Conservation (phyloP, 2,797 vertebrate genomes). For the Argentina silus region DNA sequence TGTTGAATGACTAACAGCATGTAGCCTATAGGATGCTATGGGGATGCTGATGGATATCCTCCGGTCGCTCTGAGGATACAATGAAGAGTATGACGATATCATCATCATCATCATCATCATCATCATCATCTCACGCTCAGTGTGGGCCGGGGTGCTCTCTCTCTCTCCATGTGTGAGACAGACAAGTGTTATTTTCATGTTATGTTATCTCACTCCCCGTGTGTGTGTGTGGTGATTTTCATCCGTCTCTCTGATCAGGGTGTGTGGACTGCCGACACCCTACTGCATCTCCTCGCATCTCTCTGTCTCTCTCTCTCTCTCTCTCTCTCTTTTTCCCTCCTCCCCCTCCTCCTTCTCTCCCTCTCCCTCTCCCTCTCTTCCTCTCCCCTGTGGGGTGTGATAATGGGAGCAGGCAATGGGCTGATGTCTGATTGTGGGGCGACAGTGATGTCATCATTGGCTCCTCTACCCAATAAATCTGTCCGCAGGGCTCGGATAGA, state of each 20-base stretch:
- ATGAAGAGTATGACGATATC: no score
- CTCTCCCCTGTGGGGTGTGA: background rate
- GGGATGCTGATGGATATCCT: no score
- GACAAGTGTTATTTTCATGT: background rate
- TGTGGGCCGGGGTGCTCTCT: background rate
- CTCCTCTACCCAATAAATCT: background rate
- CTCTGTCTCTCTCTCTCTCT: no score
- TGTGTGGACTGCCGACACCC: background rate
- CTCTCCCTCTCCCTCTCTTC: background rate
- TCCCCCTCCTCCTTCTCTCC: background rate
- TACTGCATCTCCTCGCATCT: background rate
- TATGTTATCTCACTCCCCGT: no score
- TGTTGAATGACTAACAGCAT: no score
- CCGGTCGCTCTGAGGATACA: no score
- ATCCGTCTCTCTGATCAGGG: background rate
- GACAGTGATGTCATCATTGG: background rate
- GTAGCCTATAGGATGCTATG: no score
- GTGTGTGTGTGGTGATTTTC: background rate
- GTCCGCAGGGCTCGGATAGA: background rate
- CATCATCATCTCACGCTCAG: background rate
- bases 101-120: background rate
- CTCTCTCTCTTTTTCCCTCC: background rate
- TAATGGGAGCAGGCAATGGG: background rate
- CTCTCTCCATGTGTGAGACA: background rate
- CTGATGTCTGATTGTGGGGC: background rate